A percentile compares a stretch with the other conserved stretches of the same genome.
Evolutionary conservation across 2,797 vertebrate genomes (phyloP).

Genomic region (Leptatherina wallacei): DNA sequence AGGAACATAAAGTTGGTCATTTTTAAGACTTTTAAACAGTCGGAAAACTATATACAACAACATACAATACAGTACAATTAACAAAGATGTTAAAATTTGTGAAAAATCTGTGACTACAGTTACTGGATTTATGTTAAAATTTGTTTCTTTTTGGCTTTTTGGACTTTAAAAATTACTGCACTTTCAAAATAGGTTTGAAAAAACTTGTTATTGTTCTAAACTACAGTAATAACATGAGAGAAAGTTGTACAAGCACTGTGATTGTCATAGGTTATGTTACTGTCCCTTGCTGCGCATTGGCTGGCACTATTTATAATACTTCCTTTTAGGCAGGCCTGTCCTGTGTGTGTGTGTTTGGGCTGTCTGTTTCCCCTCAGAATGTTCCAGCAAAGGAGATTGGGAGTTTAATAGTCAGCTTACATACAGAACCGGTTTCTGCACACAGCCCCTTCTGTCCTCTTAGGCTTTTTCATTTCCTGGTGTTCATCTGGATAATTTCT

Average conservation of each 20-base stretch:
- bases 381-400: slow-evolving; percentile 57
- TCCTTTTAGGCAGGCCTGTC: slow-evolving; percentile 38
- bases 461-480: slow-evolving; percentile 21
- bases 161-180: neutral
- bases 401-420: slow-evolving; percentile 41
- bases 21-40: neutral
- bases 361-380: slow-evolving; percentile 40
- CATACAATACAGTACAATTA: too few species aligned
- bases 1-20: neutral
- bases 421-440: slow-evolving; percentile 31
- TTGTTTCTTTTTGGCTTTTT: neutral
- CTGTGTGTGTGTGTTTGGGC: slow-evolving; percentile 24
- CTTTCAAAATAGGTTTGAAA: slow-evolving; percentile 1
- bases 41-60: too few species aligned
- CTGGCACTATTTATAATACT: slow-evolving; percentile 67
- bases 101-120: neutral
- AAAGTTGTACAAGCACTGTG: slow-evolving; percentile 3
- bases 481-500: slow-evolving; percentile 22
- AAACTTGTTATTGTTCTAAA: slow-evolving; percentile 2
- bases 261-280: slow-evolving; percentile 18
- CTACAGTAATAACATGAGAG: neutral
- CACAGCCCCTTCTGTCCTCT: slow-evolving; percentile 14
- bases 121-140: neutral
- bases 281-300: slow-evolving; percentile 33
- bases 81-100: too few species aligned